Evolutionary conservation across 2,797 vertebrate genomes (phyloP).

Genomic region (Falco novaeseelandiae): DNA sequence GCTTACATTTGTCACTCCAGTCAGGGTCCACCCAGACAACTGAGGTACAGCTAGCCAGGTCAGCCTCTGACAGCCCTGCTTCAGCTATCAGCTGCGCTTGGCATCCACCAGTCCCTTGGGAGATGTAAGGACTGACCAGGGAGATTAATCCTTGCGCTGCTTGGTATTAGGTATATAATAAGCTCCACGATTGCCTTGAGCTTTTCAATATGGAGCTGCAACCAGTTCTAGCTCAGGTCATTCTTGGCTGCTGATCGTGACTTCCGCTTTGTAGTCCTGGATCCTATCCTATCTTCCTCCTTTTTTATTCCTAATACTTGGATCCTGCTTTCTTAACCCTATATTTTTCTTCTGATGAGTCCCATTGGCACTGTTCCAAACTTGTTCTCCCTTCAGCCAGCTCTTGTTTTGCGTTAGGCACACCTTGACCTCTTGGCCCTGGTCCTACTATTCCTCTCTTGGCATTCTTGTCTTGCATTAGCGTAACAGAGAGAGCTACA

Average conservation of each 20-base stretch:
- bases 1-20: not conserved
- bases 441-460: not conserved
- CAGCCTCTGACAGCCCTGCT: not conserved
- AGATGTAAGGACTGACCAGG: not conserved
- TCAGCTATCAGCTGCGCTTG: not conserved
- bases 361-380: not conserved
- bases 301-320: not conserved
- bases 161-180: not conserved
- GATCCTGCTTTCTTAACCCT: not conserved
- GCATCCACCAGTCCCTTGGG: not conserved
- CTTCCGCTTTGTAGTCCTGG: not conserved
- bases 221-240: not conserved
- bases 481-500: not conserved
- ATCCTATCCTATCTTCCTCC: not conserved
- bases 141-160: not conserved
- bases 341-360: not conserved
- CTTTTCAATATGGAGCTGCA: not conserved
- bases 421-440: not conserved
- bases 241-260: not conserved
- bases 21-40: not conserved
- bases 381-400: not conserved
- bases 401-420: not conserved
- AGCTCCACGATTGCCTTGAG: not conserved
- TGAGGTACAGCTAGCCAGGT: not conserved
- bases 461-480: not conserved